Conservation (phyloP, 35 echinoderm and acorn worm genomes). For the Stichopus chloronotus region DNA sequence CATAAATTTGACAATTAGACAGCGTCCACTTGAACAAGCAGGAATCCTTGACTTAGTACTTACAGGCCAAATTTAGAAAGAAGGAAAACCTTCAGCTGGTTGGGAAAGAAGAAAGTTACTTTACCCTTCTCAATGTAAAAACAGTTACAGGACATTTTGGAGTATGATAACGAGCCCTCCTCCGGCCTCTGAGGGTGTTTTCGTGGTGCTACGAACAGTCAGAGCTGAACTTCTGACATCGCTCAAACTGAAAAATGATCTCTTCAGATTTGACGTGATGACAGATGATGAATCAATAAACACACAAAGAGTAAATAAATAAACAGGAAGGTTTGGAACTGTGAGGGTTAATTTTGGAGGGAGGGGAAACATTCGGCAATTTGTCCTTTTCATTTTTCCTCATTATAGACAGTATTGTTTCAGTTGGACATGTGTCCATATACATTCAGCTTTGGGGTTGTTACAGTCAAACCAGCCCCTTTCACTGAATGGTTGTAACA, state of each 20-base stretch:
- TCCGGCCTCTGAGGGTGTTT: slow-evolving; percentile 20
- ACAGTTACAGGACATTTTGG: neutral
- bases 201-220: neutral
- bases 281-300: neutral
- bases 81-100: slow-evolving; percentile 14
- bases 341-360: no score
- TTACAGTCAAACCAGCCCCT: no score
- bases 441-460: no score
- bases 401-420: no score
- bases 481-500: no score
- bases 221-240: neutral
- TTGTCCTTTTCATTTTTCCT: no score
- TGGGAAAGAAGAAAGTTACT: slow-evolving; percentile 25
- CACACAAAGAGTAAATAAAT: no score
- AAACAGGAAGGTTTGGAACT: no score
- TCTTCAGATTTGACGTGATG: neutral
- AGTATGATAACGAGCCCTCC: neutral
- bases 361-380: no score
- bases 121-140: neutral
- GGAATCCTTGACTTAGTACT: slow-evolving; percentile 40
- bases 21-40: slow-evolving; percentile 37
- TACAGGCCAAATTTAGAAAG: slow-evolving; percentile 33
- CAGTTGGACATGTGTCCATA: no score
- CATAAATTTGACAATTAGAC: slow-evolving; percentile 41
- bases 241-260: slow-evolving; percentile 2